Evolutionary conservation across 1,140 invertebrate genomes (phyloP).

Genomic region (Drosophila gunungcola): DNA sequence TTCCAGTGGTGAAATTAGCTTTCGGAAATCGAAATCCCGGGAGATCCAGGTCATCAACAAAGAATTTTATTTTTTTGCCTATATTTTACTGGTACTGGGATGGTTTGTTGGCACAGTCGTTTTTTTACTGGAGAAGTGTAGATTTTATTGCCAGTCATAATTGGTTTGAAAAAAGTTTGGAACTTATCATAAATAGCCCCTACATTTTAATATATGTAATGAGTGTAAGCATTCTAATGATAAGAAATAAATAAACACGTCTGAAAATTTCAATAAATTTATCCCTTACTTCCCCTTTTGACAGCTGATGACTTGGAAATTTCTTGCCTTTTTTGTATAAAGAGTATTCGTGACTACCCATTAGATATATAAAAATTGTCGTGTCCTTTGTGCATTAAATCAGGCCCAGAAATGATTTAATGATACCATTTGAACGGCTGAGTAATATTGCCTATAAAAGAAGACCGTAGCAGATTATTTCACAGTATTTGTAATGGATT

Average conservation of each 20-base stretch:
- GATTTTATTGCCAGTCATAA: neutral
- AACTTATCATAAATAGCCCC: no score
- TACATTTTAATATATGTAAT: no score
- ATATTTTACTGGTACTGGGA: constrained; percentile 20
- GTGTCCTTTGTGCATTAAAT: constrained; percentile 12
- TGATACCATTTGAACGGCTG: constrained; percentile 8
- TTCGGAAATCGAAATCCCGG: constrained; percentile 11
- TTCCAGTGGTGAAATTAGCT: constrained; percentile 24
- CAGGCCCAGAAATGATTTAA: constrained; percentile 25
- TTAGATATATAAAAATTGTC: constrained; percentile 10
- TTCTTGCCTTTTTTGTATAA: neutral
- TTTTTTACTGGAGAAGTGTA: constrained; percentile 12
- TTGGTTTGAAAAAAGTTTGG: neutral
- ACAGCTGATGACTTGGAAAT: neutral
- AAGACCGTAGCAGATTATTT: neutral
- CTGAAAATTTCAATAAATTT: neutral
- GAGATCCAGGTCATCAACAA: constrained; percentile 28
- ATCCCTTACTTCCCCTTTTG: neutral
- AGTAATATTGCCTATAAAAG: constrained; percentile 19
- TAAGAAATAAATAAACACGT: neutral
- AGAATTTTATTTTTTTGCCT: constrained; percentile 41
- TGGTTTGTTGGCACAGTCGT: constrained; percentile 22
- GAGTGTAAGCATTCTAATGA: no score
- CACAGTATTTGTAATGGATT: constrained; percentile 36
- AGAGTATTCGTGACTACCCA: neutral